A percentile compares a stretch with the other conserved stretches of the same genome.
phyloP scores from a whole-genome alignment of 1,140 invertebrate species.

The Holotrichia oblita region DNA sequence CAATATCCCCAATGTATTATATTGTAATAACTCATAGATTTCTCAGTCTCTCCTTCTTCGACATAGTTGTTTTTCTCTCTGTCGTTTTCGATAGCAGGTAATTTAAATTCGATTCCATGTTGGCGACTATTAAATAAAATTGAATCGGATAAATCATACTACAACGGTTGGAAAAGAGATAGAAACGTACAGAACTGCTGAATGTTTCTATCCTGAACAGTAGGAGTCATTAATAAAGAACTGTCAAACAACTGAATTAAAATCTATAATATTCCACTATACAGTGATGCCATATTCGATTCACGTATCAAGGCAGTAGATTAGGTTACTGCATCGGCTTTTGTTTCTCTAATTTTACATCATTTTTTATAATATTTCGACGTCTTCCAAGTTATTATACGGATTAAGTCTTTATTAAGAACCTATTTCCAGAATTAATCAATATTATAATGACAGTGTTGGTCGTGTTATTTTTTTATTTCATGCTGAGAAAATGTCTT shows the following conservation, averaged over 20 bases:
- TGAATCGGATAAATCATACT: constrained; percentile 20
- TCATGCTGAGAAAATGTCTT: no score
- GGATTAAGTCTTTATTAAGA: no score
- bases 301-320: not conserved
- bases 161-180: not conserved
- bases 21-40: not conserved
- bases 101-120: constrained; percentile 16
- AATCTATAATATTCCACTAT: not conserved
- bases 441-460: no score
- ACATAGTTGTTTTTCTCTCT: not conserved
- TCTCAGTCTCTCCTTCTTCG: not conserved
- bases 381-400: no score
- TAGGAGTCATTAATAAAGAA: constrained; percentile 11
- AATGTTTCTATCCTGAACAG: not conserved
- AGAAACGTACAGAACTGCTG: not conserved
- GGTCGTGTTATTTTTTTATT: no score
- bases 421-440: no score
- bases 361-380: no score
- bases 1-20: not conserved
- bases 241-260: constrained; percentile 29
- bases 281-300: not conserved
- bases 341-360: not conserved
- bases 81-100: not conserved
- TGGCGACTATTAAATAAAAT: constrained; percentile 33
- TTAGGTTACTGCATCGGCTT: not conserved